Percentiles rank a stretch among this genome's conserved stretches.
phyloP scores from a whole-genome alignment of 2,113 vertebrate species.

The Polypterus senegalus region DNA sequence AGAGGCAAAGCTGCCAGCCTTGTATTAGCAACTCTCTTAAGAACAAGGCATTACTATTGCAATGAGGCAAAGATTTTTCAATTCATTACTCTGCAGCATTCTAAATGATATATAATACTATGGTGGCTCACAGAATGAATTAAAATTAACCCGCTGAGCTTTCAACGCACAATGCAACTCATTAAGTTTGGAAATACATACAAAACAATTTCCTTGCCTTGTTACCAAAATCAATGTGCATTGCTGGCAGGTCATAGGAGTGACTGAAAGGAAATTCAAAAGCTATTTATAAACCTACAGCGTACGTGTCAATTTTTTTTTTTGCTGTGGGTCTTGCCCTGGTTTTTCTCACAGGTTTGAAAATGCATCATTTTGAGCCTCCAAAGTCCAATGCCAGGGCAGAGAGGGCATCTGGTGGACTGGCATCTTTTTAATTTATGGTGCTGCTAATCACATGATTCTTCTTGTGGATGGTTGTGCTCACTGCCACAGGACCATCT shows the following conservation, averaged over 20 bases:
- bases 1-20: neutral
- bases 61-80: slow-evolving; percentile 3
- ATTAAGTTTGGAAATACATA: neutral
- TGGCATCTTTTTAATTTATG: no score
- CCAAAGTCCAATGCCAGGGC: no score
- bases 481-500: no score
- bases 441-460: no score
- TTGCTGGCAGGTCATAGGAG: neutral
- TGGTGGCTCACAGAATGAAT: slow-evolving; percentile 1
- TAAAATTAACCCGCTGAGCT: neutral
- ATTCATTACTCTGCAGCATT: slow-evolving; percentile 3
- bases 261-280: neutral
- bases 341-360: no score
- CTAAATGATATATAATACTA: slow-evolving; percentile 4
- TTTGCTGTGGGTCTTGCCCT: no score
- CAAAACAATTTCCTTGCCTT: neutral
- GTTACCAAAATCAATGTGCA: neutral
- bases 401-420: no score
- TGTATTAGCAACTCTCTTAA: neutral
- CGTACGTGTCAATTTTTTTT: neutral
- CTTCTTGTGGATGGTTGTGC: no score
- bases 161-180: neutral
- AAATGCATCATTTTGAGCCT: no score
- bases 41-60: neutral
- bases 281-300: neutral